Conservation (phyloP, 2,113 vertebrate species). For the Vidua macroura region DNA sequence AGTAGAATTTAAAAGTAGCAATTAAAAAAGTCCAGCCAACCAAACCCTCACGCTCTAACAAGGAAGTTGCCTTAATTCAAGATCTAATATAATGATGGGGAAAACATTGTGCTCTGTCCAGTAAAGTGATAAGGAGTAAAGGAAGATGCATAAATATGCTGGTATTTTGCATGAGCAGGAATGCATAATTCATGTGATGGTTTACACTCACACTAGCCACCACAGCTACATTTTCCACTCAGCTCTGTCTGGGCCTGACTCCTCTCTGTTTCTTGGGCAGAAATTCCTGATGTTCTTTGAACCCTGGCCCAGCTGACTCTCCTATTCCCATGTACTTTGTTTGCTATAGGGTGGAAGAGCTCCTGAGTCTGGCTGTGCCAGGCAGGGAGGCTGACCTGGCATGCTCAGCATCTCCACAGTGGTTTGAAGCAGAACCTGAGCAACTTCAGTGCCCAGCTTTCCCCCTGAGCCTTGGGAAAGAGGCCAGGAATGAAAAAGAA, state of each 20-base stretch:
- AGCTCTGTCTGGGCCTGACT: not conserved
- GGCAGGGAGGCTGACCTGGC: not conserved
- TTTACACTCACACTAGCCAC: not conserved
- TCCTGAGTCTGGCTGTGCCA: not conserved
- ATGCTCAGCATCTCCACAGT: not conserved
- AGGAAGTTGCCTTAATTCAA: slow-evolving; percentile 53
- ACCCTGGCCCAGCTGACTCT: not conserved
- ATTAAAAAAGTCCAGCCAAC: slow-evolving; percentile 50
- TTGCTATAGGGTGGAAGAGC: not conserved
- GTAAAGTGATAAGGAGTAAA: not conserved
- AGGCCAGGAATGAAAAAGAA: not conserved
- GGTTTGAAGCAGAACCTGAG: not conserved
- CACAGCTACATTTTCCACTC: not conserved
- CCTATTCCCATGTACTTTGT: not conserved
- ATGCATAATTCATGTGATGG: slow-evolving; percentile 43
- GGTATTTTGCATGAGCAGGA: not conserved
- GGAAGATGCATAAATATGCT: not conserved
- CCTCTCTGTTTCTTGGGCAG: no score
- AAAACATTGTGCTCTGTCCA: not conserved
- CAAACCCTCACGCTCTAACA: not conserved
- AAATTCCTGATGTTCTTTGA: not conserved
- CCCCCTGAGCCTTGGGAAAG: not conserved
- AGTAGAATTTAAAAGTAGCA: slow-evolving; percentile 67
- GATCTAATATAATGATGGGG: not conserved
- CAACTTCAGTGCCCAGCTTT: not conserved